phyloP scores from a whole-genome alignment of 2,888 invertebrate species.

The Agrochola lota region DNA sequence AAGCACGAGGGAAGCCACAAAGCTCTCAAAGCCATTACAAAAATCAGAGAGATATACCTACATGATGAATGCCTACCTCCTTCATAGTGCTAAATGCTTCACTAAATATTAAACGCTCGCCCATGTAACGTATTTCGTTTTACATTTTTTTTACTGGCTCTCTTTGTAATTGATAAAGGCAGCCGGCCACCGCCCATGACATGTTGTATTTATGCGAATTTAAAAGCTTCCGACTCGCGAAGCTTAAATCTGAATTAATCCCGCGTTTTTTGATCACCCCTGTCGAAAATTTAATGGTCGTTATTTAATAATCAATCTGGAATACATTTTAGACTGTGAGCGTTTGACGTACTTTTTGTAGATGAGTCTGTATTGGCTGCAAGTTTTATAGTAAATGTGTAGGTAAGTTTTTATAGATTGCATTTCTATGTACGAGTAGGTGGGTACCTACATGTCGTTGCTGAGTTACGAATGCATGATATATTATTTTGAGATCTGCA shows the following conservation, averaged over 20 bases:
- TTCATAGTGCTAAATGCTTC: conserved; percentile 60
- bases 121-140: conserved; percentile 76
- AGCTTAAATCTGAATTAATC: conserved; percentile 87
- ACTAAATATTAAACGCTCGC: conserved; percentile 81
- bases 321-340: conserved; percentile 55
- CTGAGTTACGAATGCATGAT: background rate
- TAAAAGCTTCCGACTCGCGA: conserved; percentile 86
- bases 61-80: conserved; percentile 18
- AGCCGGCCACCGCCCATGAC: conserved; percentile 81
- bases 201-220: conserved; percentile 89
- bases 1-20: background rate
- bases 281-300: conserved; percentile 77
- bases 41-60: conserved; percentile 7
- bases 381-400: conserved; percentile 9
- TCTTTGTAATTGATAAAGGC: conserved; percentile 88
- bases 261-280: conserved; percentile 80
- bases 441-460: background rate
- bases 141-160: conserved; percentile 81
- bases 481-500: background rate
- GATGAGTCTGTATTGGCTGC: background rate
- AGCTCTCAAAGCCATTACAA: conserved; percentile 20
- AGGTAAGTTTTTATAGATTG: background rate
- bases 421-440: background rate
- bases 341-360: conserved; percentile 39
- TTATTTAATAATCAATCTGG: conserved; percentile 79